Conservation (phyloP, 2,113 vertebrate species). For the Nibea coibor region DNA sequence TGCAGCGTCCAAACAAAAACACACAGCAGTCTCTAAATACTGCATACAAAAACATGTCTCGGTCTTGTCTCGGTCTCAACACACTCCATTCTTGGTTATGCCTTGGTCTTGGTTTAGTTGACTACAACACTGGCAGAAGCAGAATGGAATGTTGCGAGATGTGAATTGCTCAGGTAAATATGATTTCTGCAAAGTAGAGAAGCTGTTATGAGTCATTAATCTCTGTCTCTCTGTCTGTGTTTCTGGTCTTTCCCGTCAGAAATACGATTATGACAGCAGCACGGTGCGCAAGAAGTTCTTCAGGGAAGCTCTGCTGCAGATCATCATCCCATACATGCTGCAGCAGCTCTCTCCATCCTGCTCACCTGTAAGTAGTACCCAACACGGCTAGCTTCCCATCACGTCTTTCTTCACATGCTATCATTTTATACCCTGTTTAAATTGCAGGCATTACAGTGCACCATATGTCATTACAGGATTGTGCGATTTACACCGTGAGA, state of each 20-base stretch:
- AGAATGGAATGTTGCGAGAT: not conserved
- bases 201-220: not conserved
- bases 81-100: no score
- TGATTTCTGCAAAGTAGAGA: not conserved
- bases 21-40: no score
- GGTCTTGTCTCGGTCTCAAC: no score
- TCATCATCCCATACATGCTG: constrained; percentile 96
- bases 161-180: not conserved
- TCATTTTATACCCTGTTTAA: not conserved
- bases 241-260: constrained; percentile 80
- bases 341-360: constrained; percentile 91
- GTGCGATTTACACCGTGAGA: no score
- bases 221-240: not conserved
- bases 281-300: constrained; percentile 97
- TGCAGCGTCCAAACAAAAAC: no score
- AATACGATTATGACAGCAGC: constrained; percentile 98
- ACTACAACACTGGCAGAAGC: not conserved
- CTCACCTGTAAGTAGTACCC: constrained; percentile 83
- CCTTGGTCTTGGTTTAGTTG: no score
- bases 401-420: not conserved
- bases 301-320: constrained; percentile 96
- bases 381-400: not conserved
- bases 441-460: not conserved
- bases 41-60: no score
- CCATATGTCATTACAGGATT: not conserved